phyloP scores from a whole-genome alignment of 1,140 invertebrate genomes.

The Neodiprion virginianus region DNA sequence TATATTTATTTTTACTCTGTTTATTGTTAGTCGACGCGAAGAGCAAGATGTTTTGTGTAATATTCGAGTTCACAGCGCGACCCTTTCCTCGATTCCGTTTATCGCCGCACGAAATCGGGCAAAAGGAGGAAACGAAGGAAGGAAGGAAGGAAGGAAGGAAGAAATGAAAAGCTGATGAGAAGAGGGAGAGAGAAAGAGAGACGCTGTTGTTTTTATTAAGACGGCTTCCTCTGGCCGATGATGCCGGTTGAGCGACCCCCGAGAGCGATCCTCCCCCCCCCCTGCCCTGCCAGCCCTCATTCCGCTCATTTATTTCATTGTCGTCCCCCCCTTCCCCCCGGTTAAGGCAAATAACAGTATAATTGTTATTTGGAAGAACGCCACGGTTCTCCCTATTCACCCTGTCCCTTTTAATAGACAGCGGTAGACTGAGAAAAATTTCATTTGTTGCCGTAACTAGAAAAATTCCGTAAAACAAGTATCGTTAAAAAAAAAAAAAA shows the following conservation, averaged over 20 bases:
- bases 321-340: neutral
- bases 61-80: conserved; percentile 5
- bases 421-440: too few species aligned
- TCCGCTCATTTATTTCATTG: conserved; percentile 18
- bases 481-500: too few species aligned
- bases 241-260: neutral
- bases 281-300: neutral
- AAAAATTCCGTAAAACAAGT: too few species aligned
- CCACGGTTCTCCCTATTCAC: neutral
- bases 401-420: neutral
- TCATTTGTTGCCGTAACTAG: too few species aligned
- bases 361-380: conserved; percentile 13
- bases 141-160: conserved; percentile 7
- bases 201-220: conserved; percentile 8
- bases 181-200: neutral
- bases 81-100: conserved; percentile 21
- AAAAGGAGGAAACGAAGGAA: conserved; percentile 18
- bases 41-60: too few species aligned
- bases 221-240: conserved; percentile 6
- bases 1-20: too few species aligned
- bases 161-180: too few species aligned
- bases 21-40: too few species aligned
- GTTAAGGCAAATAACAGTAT: conserved; percentile 15
- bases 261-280: neutral
- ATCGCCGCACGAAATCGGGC: conserved; percentile 38